These are phyloP conservation scores for Pelagia noctiluca DNA, from an alignment of 30 jellyfish, hydroid and myxozoan genomes.

Conservation along the genomic window DNA sequence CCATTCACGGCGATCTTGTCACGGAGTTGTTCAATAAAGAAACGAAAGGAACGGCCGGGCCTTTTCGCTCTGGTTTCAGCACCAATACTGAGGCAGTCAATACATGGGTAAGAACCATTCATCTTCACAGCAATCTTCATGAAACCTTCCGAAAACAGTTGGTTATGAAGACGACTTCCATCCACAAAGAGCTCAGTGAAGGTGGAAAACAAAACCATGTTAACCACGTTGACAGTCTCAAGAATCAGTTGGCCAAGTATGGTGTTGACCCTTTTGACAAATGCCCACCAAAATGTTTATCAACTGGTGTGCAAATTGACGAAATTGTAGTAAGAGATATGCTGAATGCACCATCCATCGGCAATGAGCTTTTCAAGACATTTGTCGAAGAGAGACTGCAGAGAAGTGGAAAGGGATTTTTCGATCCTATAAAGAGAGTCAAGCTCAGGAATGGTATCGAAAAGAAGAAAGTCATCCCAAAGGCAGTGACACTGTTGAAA, in stretches of 20 bases:
- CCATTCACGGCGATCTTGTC: too few relatives aligned
- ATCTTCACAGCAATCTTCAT: too few relatives aligned
- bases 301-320: conserved; percentile 21
- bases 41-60: too few relatives aligned
- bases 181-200: too few relatives aligned
- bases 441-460: conserved; percentile 25
- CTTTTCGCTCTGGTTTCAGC: too few relatives aligned
- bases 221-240: conserved; percentile 27
- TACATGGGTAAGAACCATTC: too few relatives aligned
- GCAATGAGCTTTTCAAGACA: conserved; percentile 3
- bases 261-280: conserved; percentile 50
- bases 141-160: too few relatives aligned
- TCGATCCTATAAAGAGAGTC: conserved; percentile 21
- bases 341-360: conserved; percentile 23
- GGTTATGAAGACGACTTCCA: too few relatives aligned
- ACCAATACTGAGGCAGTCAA: too few relatives aligned
- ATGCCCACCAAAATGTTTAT: conserved; percentile 6
- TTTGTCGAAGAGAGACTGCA: conserved; percentile 21
- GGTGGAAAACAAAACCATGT: conserved; percentile 20
- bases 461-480: conserved; percentile 20
- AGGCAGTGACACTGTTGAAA: conserved; percentile 30
- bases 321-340: conserved; percentile 37
- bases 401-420: neutral
- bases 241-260: conserved; percentile 23
- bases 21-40: too few relatives aligned